Evolutionary conservation across 2,797 vertebrate genomes (phyloP), one percentile per base, ranked within the genome.

Genomic region (Tokudaia tokunoshimensis): DNA sequence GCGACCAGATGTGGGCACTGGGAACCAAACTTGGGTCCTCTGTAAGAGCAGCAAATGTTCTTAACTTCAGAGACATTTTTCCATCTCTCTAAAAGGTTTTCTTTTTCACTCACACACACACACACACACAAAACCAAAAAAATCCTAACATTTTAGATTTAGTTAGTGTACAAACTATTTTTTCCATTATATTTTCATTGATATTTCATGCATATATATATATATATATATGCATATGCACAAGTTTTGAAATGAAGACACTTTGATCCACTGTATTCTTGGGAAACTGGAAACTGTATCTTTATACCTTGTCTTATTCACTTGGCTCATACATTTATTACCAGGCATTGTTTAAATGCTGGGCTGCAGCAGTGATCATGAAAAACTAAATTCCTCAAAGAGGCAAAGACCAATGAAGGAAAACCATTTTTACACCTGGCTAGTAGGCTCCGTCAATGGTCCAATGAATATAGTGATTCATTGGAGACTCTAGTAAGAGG

Each of bases 211-310:
- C 6, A 59, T 22, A 59, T 8, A 59, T 8, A 65, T 3, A 4
- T 29, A 52, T 13, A 52, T 13, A 52, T 52, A 52, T 20, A 59
- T 22, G 22, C 7, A 65, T 11, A 11, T 65, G 26, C 75, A 13
- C 87, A 89, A 24, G 13, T 37, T 89, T 65, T 92, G 78, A 83
- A 87, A 52, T 67, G 72, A 41, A 61, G 81, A 55, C 50, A 24
- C 82, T 76, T 67, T 89, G 75, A 89, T 22, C 20, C 47, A 70
- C 80, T 83, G 55, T 74, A 82, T 92, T 94, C 85, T 29, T 78
- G 86, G 92, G 59, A 26, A 61, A 95, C 65, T 94, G 52, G 95
- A 96, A 89, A 95, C 65, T 94, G 70, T 84, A 74, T 85, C 59
- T 92, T 31, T 74, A 52, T 86, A 76, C 17, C 17, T 79, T 86